Conservation (phyloP, 2,797 vertebrate genomes). For the Telmatherina bonti region DNA sequence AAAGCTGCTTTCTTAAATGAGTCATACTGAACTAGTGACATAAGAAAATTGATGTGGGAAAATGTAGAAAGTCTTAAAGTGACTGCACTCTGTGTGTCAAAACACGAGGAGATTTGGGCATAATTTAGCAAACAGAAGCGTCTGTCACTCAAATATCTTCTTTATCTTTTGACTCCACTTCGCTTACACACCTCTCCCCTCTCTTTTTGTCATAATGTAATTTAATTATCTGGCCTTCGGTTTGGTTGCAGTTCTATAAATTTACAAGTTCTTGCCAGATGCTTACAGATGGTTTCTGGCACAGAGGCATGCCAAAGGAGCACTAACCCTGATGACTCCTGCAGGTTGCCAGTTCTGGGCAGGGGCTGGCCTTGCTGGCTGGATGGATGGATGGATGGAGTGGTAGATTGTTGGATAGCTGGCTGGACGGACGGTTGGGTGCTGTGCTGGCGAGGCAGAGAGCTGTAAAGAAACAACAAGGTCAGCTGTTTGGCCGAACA, state of each 20-base stretch:
- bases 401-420: slow-evolving; percentile 10
- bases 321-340: slow-evolving; percentile 83
- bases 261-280: slow-evolving; percentile 59
- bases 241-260: slow-evolving; percentile 72
- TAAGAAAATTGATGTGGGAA: slow-evolving; percentile 22
- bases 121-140: slow-evolving; percentile 39
- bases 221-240: slow-evolving; percentile 60
- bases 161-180: slow-evolving; percentile 22
- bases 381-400: slow-evolving; percentile 10
- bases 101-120: slow-evolving; percentile 18
- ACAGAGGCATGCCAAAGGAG: slow-evolving; percentile 67
- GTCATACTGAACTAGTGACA: slow-evolving; percentile 25
- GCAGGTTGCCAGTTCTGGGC: slow-evolving; percentile 67
- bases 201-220: slow-evolving; percentile 47
- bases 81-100: slow-evolving; percentile 35
- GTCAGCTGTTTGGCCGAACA: slow-evolving; percentile 71
- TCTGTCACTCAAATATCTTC: slow-evolving; percentile 22
- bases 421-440: slow-evolving; percentile 17
- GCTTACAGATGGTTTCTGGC: slow-evolving; percentile 62
- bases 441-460: slow-evolving; percentile 40
- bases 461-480: slow-evolving; percentile 78
- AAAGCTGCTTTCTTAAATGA: slow-evolving; percentile 28
- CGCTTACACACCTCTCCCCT: neutral
- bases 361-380: slow-evolving; percentile 25
- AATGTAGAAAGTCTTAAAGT: slow-evolving; percentile 15